Evolutionary conservation across 2,797 vertebrate species (phyloP).

Genomic region (Dendrocincla fuliginosa): DNA sequence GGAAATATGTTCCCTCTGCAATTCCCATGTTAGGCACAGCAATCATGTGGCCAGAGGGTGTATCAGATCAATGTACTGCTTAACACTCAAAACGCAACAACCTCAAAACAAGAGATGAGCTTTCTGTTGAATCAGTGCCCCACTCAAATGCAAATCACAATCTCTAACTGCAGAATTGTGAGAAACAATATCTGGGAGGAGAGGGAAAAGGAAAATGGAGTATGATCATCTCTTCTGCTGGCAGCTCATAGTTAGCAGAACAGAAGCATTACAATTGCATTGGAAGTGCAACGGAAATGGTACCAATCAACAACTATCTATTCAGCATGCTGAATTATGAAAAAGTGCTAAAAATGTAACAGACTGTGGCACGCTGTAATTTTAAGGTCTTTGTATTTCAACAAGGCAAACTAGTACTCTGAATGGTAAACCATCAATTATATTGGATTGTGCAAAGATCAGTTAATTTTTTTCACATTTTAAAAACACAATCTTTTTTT

Average conservation of each 20-base stretch:
- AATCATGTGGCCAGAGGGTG: background rate
- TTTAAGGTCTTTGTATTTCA: background rate
- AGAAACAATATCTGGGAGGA: fast-evolving
- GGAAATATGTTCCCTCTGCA: background rate
- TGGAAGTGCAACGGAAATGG: background rate
- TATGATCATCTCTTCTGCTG: background rate
- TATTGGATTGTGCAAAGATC: background rate
- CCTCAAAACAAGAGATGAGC: background rate
- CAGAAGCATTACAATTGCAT: background rate
- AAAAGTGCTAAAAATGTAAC: background rate
- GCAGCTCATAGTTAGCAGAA: background rate
- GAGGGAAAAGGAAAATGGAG: background rate
- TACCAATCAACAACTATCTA: background rate
- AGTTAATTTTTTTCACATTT: background rate
- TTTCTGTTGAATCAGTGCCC: background rate
- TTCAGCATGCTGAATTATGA: background rate
- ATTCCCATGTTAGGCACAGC: background rate
- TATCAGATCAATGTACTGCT: background rate
- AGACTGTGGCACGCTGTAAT: background rate
- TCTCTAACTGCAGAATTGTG: background rate
- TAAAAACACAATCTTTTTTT: fast-evolving
- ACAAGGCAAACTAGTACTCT: background rate
- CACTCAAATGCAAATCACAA: background rate
- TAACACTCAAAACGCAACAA: background rate
- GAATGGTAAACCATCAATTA: background rate